These are phyloP conservation scores for Antigone vipio DNA, from an alignment of 2,113 vertebrate genomes.

Conservation along the genomic window DNA sequence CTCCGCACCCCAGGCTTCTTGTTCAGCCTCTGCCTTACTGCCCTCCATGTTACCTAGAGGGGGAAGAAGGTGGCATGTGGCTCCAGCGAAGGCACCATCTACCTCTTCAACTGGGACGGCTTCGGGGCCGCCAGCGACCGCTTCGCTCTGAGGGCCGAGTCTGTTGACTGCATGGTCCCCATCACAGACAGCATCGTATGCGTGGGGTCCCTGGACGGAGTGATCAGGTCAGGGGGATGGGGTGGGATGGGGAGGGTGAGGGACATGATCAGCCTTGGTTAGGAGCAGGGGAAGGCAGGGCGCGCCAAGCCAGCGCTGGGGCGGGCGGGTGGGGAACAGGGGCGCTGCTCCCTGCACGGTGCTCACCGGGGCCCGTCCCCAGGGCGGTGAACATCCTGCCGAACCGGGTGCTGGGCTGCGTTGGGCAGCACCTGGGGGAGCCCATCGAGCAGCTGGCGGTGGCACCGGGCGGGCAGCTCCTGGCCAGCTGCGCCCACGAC, in stretches of 20 bases:
- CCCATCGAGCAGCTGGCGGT: conserved; percentile 87
- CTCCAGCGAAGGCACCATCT: conserved; percentile 90
- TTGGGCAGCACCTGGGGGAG: conserved; percentile 90
- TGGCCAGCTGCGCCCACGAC: conserved; percentile 91
- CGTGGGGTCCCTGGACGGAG: conserved; percentile 87
- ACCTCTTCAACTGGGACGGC: conserved; percentile 96
- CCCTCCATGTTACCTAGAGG: conserved; percentile 51
- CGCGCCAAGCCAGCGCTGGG: fast-evolving
- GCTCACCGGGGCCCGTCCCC: neutral
- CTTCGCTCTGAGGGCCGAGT: conserved; percentile 87
- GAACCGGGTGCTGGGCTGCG: conserved; percentile 88
- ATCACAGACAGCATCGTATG: conserved; percentile 89
- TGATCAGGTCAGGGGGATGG: conserved; percentile 83
- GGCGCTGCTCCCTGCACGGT: neutral
- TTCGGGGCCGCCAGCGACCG: conserved; percentile 95
- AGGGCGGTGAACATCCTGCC: conserved; percentile 91
- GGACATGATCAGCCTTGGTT: fast-evolving
- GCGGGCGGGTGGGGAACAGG: neutral
- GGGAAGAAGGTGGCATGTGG: conserved; percentile 91
- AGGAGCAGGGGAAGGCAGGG: neutral
- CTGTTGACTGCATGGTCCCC: conserved; percentile 87
- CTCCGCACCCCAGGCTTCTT: fast-evolving
- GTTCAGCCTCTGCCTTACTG: neutral
- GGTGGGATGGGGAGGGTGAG: neutral
- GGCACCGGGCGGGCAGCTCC: conserved; percentile 76